Evolutionary conservation across 2,888 invertebrate genomes (phyloP).

Genomic region (Pseudococcus viburni): DNA sequence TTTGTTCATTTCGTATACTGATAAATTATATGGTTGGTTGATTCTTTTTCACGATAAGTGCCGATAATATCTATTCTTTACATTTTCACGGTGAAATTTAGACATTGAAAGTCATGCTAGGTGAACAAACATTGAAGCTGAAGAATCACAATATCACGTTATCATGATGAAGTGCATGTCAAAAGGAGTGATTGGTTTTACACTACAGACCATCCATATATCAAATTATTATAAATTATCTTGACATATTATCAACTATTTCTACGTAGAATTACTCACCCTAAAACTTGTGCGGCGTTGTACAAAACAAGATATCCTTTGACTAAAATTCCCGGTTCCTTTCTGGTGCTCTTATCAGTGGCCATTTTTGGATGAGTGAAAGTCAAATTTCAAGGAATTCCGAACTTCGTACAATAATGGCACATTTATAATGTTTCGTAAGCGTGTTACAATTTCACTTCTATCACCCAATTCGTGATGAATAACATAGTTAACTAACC

Average conservation of each 20-base stretch:
- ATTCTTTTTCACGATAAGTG: not conserved
- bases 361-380: constrained; percentile 53
- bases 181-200: not conserved
- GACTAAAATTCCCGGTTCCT: constrained; percentile 63
- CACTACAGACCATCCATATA: not conserved
- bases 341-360: constrained; percentile 61
- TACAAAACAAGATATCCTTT: constrained; percentile 69
- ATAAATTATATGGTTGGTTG: not conserved
- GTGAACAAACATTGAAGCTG: not conserved
- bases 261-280: constrained; percentile 74
- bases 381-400: not conserved
- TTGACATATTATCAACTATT: not conserved
- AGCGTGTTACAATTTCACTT: constrained; percentile 3
- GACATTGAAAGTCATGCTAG: not conserved
- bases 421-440: constrained; percentile 26
- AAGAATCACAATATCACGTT: not conserved
- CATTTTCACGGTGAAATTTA: not conserved
- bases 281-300: constrained; percentile 81
- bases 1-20: not conserved
- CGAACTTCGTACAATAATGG: constrained; percentile 6
- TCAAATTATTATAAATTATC: not conserved
- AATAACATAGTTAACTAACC: constrained; percentile 31
- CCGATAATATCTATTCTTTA: not conserved
- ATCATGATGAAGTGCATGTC: not conserved
- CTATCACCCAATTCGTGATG: not conserved